Percentiles rank a stretch among this genome's conserved stretches.
Conservation (phyloP, 2,888 invertebrate genomes). For the Quadroppia sp. region DNA sequence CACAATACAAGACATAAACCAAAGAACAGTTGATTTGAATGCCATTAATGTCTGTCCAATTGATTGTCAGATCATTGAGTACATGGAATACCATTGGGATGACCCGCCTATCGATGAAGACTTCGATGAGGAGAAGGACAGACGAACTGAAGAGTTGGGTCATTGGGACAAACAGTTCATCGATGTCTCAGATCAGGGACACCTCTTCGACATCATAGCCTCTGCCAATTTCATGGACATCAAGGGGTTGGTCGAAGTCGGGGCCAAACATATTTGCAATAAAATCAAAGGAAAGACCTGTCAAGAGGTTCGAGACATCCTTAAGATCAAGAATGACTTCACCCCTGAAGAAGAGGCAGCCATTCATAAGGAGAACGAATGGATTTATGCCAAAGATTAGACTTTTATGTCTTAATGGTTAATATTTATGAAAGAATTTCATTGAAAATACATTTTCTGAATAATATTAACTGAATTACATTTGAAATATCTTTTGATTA, state of each 20-base stretch:
- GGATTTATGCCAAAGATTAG: constrained; percentile 28
- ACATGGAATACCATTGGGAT: constrained; percentile 24
- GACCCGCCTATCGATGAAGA: constrained; percentile 19
- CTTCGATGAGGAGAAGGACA: constrained; percentile 24
- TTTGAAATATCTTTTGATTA: too few species aligned
- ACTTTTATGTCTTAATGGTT: too few species aligned
- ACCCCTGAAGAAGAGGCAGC: constrained; percentile 25
- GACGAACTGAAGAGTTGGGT: constrained; percentile 16
- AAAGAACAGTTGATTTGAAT: too few species aligned
- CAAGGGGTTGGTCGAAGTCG: constrained; percentile 27
- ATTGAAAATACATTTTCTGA: too few species aligned
- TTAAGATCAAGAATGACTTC: constrained; percentile 17
- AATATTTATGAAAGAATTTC: too few species aligned
- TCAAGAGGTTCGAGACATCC: not conserved
- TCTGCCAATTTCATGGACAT: constrained; percentile 17
- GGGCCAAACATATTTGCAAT: constrained; percentile 10
- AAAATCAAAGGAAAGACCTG: constrained; percentile 8
- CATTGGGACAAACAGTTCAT: constrained; percentile 32
- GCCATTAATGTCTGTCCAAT: too few species aligned
- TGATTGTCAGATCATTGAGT: not conserved
- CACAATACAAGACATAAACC: too few species aligned
- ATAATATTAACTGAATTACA: too few species aligned
- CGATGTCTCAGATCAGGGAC: constrained; percentile 1
- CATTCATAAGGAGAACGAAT: constrained; percentile 34
- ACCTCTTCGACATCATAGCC: constrained; percentile 19